Evolutionary conservation across 2,888 invertebrate species (phyloP), one percentile per base, ranked within the genome.

Genomic region (Mactromeris polynyma): DNA sequence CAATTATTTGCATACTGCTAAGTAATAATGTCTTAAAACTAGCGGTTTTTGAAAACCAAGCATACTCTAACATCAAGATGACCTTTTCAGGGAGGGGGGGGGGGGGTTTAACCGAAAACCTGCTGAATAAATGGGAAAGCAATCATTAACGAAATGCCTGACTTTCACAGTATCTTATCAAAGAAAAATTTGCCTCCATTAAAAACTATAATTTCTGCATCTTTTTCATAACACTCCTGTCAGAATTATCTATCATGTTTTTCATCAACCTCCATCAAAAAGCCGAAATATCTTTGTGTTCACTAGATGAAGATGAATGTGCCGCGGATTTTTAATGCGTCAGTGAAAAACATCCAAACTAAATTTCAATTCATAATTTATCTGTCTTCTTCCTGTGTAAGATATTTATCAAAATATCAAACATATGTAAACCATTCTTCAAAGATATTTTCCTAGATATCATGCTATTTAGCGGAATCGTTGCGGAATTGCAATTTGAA

Each of bases 361-460:
- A 90, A 90, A 92, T 90, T 90, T 92, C 85, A 92, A 89, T 92
- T 90, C 91, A 91, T 91, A 90, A 91, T 90, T 90, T 89, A 87
- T 89, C 85, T 81, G 69, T 51, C 85, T 81, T 80, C 86, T 87
- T 85, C 90, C 89, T 89, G 78, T 26, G 77, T 31, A 21, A 51
- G 69, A 81, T 58, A 87, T 92, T 90, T 89, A 92, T 92, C 89
- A 90, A 90, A 91, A 86, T 89, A 89, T 89, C 83, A 64, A 90
- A 85, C 91, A 92, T 89, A 87, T 90, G 90, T 86, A 89, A 92
- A 69, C 86, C 83, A 85, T 91, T 88, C 83, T 79, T 88, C 87
- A 86, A 86, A 89, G 89, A 87, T 89, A 88, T 89, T 92, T 90
- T 87, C 91, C 90, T 92, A 92, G 91, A 89, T 92, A 90, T 92